phyloP scores from a whole-genome alignment of 2,797 vertebrate species.

The Urocyon cinereoargenteus region DNA sequence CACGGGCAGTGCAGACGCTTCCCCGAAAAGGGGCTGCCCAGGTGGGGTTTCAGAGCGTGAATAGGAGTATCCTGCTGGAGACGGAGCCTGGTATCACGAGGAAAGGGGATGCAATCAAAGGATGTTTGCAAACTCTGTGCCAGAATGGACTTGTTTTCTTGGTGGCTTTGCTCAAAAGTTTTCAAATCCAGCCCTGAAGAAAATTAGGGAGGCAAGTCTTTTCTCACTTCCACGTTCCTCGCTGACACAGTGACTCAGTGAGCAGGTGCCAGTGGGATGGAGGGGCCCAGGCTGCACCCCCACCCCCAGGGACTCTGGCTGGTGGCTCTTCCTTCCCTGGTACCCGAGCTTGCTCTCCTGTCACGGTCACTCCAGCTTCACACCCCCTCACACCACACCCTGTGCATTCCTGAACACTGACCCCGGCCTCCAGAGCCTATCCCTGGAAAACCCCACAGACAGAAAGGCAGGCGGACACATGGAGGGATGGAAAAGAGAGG shows the following conservation, averaged over 20 bases:
- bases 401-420: background rate
- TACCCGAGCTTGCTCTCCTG: background rate
- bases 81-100: background rate
- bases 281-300: background rate
- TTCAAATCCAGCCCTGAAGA: background rate
- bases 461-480: rapidly evolving
- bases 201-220: background rate
- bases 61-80: background rate
- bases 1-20: background rate
- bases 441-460: background rate
- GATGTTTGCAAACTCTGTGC: background rate
- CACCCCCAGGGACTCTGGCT: background rate
- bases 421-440: background rate
- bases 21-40: background rate
- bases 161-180: background rate
- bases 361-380: background rate
- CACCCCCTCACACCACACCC: background rate
- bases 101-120: background rate
- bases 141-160: background rate
- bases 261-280: background rate
- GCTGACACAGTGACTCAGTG: too few relatives aligned
- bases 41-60: background rate
- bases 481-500: too few relatives aligned
- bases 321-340: too few relatives aligned
- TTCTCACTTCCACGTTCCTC: background rate